Percentiles rank a stretch among this genome's conserved stretches.
Evolutionary conservation across 2,113 vertebrate genomes (phyloP).

Genomic region (Megatriorchis doriae): DNA sequence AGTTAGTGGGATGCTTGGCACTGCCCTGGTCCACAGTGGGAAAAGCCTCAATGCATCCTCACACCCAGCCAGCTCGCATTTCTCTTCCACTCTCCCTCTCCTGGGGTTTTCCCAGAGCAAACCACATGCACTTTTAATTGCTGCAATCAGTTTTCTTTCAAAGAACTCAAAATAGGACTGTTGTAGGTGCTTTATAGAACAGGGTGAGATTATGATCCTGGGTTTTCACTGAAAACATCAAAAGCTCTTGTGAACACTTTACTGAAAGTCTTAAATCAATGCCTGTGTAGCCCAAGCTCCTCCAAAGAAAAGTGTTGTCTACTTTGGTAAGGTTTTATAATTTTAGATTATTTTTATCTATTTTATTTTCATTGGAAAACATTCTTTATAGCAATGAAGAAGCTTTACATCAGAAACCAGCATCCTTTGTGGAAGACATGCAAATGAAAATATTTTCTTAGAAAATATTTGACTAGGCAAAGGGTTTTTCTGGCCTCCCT

Average conservation of each 20-base stretch:
- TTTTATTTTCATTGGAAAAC: neutral
- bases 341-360: neutral
- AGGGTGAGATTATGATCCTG: neutral
- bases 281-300: neutral
- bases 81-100: neutral
- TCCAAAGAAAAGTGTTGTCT: neutral
- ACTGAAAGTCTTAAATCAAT: neutral
- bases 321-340: neutral
- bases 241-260: neutral
- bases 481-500: neutral
- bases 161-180: neutral
- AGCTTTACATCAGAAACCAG: neutral
- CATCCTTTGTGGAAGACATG: neutral
- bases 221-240: neutral
- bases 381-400: neutral
- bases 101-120: neutral
- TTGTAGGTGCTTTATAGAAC: neutral
- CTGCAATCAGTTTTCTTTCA: neutral
- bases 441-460: neutral
- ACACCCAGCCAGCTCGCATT: accelerated
- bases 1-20: neutral
- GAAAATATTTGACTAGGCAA: neutral
- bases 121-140: neutral
- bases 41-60: neutral
- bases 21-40: neutral